Percentiles rank a stretch among this genome's conserved stretches.
Conservation (phyloP, 2,797 vertebrate species). For the Sebastes nivosus region DNA sequence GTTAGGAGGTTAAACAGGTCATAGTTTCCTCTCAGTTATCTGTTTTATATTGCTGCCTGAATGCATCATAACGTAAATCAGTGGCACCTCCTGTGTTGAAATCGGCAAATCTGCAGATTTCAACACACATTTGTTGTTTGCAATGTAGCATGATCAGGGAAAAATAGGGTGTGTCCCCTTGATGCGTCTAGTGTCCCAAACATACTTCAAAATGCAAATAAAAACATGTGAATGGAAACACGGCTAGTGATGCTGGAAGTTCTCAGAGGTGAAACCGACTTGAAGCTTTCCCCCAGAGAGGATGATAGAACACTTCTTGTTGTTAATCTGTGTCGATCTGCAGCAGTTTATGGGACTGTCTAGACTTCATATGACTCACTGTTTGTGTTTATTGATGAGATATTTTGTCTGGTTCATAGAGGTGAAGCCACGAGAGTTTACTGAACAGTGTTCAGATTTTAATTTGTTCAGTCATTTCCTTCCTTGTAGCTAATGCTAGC, state of each 20-base stretch:
- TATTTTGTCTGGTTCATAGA: neutral
- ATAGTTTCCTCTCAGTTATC: neutral
- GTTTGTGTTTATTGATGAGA: neutral
- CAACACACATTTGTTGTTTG: no score
- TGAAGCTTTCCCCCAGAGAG: neutral
- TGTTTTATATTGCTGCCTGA: neutral
- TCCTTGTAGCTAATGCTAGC: neutral
- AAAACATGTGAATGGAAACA: no score
- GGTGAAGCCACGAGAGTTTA: neutral
- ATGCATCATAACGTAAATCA: neutral
- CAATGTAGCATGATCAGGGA: no score
- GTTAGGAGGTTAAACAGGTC: neutral
- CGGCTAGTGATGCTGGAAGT: no score
- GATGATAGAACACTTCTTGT: neutral
- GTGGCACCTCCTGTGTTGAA: no score
- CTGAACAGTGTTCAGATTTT: neutral
- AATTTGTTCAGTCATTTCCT: neutral
- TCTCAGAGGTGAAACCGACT: neutral
- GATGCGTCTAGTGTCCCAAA: no score
- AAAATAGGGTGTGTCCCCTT: no score
- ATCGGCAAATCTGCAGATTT: no score
- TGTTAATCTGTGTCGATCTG: neutral
- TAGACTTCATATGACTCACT: neutral
- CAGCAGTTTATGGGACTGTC: neutral
- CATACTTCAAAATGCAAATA: no score